Percentiles rank a stretch among this genome's conserved stretches.
Conservation (phyloP, 2,113 vertebrate genomes). For the Ceyx cyanopectus region DNA sequence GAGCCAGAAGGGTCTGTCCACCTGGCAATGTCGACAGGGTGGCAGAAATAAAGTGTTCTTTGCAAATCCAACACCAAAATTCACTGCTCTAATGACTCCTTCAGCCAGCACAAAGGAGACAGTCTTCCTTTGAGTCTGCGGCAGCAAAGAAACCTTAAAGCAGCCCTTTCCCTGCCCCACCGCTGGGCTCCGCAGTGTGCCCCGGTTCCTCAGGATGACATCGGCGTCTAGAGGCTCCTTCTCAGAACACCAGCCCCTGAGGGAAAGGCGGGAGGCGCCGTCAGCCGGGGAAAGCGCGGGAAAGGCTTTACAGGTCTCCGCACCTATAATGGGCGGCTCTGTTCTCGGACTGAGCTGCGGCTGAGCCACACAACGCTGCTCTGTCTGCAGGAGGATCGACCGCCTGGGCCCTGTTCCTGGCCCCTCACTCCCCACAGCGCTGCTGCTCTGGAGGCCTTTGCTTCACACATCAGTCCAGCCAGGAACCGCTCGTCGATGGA, state of each 20-base stretch:
- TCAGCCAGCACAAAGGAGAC: neutral
- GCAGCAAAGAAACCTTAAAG: neutral
- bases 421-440: rapidly evolving
- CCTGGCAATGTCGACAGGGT: neutral
- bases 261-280: neutral
- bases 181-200: neutral
- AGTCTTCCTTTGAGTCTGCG: neutral
- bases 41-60: neutral
- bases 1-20: neutral
- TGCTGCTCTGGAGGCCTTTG: neutral
- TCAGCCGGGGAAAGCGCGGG: neutral
- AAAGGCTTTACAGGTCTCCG: neutral
- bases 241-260: neutral
- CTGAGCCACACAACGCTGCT: neutral
- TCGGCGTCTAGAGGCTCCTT: neutral
- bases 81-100: neutral
- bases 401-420: neutral
- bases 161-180: neutral
- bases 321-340: slow-evolving; percentile 23
- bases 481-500: neutral
- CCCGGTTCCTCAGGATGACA: neutral
- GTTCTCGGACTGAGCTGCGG: neutral
- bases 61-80: neutral
- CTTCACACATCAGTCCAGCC: neutral
- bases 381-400: neutral